phyloP scores from a whole-genome alignment of 2,113 vertebrate genomes.

The Barnardius zonarius region DNA sequence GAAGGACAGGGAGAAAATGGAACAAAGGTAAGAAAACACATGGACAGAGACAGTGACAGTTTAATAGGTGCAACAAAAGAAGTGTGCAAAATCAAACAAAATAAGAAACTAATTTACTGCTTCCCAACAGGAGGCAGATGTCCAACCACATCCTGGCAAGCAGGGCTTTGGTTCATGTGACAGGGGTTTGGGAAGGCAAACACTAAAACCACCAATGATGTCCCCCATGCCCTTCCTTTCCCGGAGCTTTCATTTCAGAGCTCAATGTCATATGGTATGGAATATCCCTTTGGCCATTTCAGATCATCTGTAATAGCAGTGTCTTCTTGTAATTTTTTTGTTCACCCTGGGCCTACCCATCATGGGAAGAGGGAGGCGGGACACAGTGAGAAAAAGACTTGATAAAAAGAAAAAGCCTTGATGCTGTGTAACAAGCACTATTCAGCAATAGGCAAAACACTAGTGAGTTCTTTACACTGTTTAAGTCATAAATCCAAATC shows the following conservation, averaged over 20 bases:
- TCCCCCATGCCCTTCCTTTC: background rate
- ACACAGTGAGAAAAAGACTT: background rate
- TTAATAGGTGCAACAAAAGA: background rate
- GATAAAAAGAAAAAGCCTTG: background rate
- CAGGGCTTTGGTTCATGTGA: background rate
- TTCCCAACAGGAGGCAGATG: background rate
- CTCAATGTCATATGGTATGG: fast-evolving
- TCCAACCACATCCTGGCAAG: background rate
- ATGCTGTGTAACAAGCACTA: background rate
- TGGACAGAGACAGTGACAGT: background rate
- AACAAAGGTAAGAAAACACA: background rate
- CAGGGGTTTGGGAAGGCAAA: background rate
- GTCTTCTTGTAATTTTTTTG: background rate
- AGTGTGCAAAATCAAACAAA: background rate
- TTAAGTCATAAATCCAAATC: background rate
- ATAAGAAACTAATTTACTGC: background rate
- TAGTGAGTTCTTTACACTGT: background rate
- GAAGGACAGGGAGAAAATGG: background rate
- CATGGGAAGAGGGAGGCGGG: fast-evolving
- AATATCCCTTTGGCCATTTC: background rate
- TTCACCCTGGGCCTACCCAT: fast-evolving
- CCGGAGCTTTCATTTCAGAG: background rate
- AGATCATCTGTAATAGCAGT: background rate
- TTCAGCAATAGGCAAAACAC: background rate
- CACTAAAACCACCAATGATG: background rate